Conservation (phyloP, 2,888 invertebrate species). For the Pardosa pseudoannulata region DNA sequence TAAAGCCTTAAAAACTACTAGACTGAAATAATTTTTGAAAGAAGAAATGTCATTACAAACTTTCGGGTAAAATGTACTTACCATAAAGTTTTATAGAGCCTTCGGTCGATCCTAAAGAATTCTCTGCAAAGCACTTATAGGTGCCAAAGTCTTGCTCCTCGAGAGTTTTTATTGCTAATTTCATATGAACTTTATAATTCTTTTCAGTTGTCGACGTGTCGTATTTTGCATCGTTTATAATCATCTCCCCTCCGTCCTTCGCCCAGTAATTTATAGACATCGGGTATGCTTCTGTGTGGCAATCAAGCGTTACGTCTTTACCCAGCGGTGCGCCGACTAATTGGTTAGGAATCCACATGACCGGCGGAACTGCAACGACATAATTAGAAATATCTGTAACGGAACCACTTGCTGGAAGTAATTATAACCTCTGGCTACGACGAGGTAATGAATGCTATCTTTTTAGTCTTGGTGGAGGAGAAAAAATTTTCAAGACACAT, state of each 20-base stretch:
- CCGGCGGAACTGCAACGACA: constrained; percentile 84
- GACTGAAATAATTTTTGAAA: too few relatives aligned
- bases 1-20: too few relatives aligned
- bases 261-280: constrained; percentile 94
- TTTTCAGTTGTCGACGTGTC: constrained; percentile 73
- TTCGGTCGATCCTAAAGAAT: constrained; percentile 76
- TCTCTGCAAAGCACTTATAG: constrained; percentile 76
- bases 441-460: constrained; percentile 56
- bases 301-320: constrained; percentile 86
- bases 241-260: constrained; percentile 75
- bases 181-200: constrained; percentile 90
- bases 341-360: constrained; percentile 90
- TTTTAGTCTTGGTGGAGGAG: constrained; percentile 8
- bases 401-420: constrained; percentile 63
- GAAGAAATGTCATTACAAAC: too few relatives aligned
- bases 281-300: constrained; percentile 91
- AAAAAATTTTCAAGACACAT: constrained; percentile 19
- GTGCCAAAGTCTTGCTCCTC: constrained; percentile 86
- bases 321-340: constrained; percentile 88
- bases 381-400: constrained; percentile 57
- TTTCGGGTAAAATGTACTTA: constrained; percentile 50
- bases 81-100: constrained; percentile 75
- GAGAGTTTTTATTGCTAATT: constrained; percentile 86
- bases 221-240: constrained; percentile 82
- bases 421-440: constrained; percentile 64